Conservation (phyloP, 2,113 vertebrate genomes). For the Sigmodon hispidus region DNA sequence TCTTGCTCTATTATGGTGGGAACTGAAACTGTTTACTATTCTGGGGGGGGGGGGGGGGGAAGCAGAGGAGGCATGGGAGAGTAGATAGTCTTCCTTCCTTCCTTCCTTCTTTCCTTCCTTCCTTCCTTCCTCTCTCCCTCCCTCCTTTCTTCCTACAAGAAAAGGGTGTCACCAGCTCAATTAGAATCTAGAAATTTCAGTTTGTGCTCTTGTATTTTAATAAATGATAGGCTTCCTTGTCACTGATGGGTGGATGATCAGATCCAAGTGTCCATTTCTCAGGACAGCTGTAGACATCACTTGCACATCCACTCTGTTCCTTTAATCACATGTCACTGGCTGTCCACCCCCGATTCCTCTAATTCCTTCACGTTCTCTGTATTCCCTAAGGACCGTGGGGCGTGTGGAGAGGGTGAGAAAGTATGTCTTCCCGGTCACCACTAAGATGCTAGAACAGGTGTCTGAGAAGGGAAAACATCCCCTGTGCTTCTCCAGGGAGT, state of each 20-base stretch:
- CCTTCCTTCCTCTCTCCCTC: background rate
- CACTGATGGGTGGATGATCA: background rate
- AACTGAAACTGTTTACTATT: background rate
- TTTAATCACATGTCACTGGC: conserved; percentile 54
- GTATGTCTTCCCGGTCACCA: background rate
- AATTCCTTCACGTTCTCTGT: background rate
- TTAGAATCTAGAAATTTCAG: conserved; percentile 14
- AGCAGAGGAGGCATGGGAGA: background rate
- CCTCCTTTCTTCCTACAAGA: background rate
- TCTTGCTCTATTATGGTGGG: background rate
- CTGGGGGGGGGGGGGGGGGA: no score
- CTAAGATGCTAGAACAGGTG: background rate
- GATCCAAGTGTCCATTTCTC: background rate
- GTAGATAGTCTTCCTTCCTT: background rate
- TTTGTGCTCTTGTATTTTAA: background rate
- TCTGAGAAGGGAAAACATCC: background rate
- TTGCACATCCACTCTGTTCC: conserved; percentile 2
- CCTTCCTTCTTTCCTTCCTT: background rate
- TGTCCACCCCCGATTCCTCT: conserved; percentile 42
- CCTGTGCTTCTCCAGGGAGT: background rate
- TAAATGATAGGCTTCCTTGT: conserved; percentile 9
- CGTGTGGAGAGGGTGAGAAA: background rate
- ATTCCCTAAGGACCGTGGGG: background rate
- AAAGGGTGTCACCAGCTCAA: background rate
- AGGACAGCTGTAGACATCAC: conserved; percentile 27